Base-by-base conservation (phyloP, 2,797 vertebrate species). In the Agapornis canus region DNA sequence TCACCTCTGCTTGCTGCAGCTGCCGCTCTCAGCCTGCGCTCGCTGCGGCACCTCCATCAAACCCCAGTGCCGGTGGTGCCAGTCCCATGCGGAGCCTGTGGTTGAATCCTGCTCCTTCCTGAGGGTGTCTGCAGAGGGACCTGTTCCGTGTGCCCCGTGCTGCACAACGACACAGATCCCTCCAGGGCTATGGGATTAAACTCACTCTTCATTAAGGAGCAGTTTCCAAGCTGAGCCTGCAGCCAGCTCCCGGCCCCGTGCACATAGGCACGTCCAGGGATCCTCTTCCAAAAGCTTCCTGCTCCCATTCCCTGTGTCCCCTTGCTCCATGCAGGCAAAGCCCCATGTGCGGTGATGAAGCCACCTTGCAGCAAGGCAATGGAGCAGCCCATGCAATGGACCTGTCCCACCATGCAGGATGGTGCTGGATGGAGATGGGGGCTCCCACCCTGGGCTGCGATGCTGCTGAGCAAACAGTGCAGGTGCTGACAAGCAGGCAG, bases 351-450 rank as follows among this genome's bases (percentile, higher is more conserved):
- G 4, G 39, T 13, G 49, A 49, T 11, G 5, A 61, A 31, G 3
- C 37, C 54, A 10, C 79, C 78, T n/a, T 4, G 78, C 52, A 8
- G 35, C 57, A 5, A 7, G n/a, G 26, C 59, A n/a, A 10, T 3
- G 7, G 26, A 61, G 42, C 25, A 1, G 29, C 4, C 4, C 27
- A 3, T 1, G 20, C 0, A 6, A 39, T 2, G 37, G 84, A 23
- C 8, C 26, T 5, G 19, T 12, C 42, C 4, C 11, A 17, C 9
- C 12, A 1, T 19, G 26, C 14, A 35, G 79, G 71, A 32, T 12
- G 48, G 71, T 6, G 70, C 64, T 2, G 75, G 51, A 3, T 0
- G 9, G 59, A 47, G 52, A 3, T 1, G 60, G 31, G 8, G 23
- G 32, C 3, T 71, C 47, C 40, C 39, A 5, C 15, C 43, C 71